Evolutionary conservation across 1,140 invertebrate genomes (phyloP).

Genomic region (Drosophila fuyamai): DNA sequence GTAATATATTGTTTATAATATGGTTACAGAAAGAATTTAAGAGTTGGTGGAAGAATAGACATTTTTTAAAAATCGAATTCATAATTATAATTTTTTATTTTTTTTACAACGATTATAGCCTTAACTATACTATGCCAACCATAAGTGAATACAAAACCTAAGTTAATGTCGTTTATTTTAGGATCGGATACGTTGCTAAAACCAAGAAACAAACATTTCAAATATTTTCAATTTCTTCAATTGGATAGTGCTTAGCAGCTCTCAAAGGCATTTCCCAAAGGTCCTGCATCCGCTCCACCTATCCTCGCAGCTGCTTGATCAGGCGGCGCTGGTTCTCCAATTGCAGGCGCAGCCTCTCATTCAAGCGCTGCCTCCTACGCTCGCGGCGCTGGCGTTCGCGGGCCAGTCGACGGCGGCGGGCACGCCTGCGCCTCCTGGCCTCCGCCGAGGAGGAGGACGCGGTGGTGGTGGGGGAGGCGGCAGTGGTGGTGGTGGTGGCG

Average conservation of each 20-base stretch:
- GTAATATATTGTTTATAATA: too few species aligned
- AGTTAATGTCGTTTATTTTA: too few species aligned
- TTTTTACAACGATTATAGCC: too few species aligned
- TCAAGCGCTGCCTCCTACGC: conserved; percentile 12
- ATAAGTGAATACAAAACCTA: too few species aligned
- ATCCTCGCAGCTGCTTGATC: conserved; percentile 26
- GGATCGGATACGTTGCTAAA: neutral
- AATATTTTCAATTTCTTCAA: neutral
- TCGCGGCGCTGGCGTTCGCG: conserved; percentile 17
- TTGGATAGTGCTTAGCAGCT: neutral
- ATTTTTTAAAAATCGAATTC: too few species aligned
- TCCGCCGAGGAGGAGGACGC: conserved; percentile 11
- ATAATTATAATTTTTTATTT: too few species aligned
- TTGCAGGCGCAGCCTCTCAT: conserved; percentile 5
- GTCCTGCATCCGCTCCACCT: neutral
- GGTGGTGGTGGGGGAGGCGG: conserved; percentile 3
- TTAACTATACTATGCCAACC: too few species aligned
- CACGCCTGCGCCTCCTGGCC: conserved; percentile 25
- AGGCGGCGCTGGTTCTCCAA: conserved; percentile 11
- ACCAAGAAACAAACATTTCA: neutral
- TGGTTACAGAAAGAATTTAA: too few species aligned
- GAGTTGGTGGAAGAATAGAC: too few species aligned
- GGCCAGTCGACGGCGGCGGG: conserved; percentile 32
- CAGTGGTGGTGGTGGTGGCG: neutral
- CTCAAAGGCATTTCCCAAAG: neutral